These are phyloP conservation scores for Xestobium rufovillosum DNA, from an alignment of 2,888 invertebrate species.

Conservation along the genomic window DNA sequence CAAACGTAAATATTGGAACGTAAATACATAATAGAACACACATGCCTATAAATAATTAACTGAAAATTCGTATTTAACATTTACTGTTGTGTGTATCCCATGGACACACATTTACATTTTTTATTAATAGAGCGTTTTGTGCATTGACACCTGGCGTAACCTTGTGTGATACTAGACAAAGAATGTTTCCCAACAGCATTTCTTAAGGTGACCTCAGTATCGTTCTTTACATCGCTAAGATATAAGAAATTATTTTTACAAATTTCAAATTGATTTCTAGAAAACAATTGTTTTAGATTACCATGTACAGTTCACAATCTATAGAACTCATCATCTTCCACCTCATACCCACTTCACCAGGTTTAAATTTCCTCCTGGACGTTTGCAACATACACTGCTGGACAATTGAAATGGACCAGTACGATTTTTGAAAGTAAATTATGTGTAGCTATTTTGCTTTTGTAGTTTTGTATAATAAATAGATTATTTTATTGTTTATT, in stretches of 20 bases:
- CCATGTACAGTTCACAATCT: slow-evolving; percentile 1
- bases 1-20: slow-evolving; percentile 3
- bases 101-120: slow-evolving; percentile 2
- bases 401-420: no score
- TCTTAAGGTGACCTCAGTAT: slow-evolving; percentile 1
- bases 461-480: no score
- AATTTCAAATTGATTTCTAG: no score
- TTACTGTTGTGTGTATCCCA: slow-evolving; percentile 1
- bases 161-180: slow-evolving; percentile 1
- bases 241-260: slow-evolving; percentile 1
- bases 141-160: slow-evolving; percentile 3
- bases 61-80: slow-evolving; percentile 1
- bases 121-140: slow-evolving; percentile 1
- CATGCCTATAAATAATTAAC: slow-evolving; percentile 1
- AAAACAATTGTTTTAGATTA: no score
- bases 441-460: no score
- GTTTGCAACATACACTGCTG: no score
- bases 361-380: no score
- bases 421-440: no score
- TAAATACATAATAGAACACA: slow-evolving; percentile 2
- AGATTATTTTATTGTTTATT: no score
- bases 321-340: slow-evolving; percentile 2
- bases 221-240: slow-evolving; percentile 2
- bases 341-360: no score
- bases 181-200: slow-evolving; percentile 3